Evolutionary conservation across 2,888 invertebrate species (phyloP), one percentile per base, ranked within the genome.

Genomic region (Rambutsinella grinnellia): DNA sequence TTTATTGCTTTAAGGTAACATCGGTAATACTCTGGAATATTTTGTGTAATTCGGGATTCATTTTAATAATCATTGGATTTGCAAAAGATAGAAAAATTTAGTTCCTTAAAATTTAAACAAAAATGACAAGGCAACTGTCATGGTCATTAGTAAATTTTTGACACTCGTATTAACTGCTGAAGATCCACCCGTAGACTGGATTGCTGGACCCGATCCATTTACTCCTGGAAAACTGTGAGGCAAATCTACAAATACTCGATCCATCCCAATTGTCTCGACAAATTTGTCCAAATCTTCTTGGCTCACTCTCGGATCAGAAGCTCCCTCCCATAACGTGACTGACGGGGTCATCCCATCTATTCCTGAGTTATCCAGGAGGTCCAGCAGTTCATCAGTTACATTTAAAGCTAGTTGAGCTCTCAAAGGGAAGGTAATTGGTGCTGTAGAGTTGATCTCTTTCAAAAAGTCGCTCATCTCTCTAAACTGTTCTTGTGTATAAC

Each of bases 341-440:
- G 77, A 71, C 8, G 72, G 77, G 1, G 63, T 63, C 3, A 70
- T 36, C 24, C 51, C 51, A n/a, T 51, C 17, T 2, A 72, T 66
- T 36, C 53, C 65, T 2, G 63, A 19, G 2, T 66, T 36, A 44
- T 67, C 51, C 23, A 77, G 23, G 3, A 77, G 63, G 10, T 57
- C 46, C 8, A 58, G 60, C 0, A 77, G 28, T 10, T 57, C 62
- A 23, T 44, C 62, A 5, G 68, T 5, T n/a, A 67, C 67, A 8
- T 68, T 51, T 23, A 66, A 8, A 2, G 71, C 77, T 0, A 72
- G 21, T 1, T n/a, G 66, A 8, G 72, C 77, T 15, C 77, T 26
- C 2, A 77, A 27, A 2, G 71, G 67, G 27, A 77, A 77, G 15
- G 71, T 77, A 15, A 77, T 54, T 24, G 71, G 71, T 0, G 61